Percentiles rank a stretch among this genome's conserved stretches.
phyloP scores from a whole-genome alignment of 2,113 vertebrate genomes.

The Microcebus griseorufus region DNA sequence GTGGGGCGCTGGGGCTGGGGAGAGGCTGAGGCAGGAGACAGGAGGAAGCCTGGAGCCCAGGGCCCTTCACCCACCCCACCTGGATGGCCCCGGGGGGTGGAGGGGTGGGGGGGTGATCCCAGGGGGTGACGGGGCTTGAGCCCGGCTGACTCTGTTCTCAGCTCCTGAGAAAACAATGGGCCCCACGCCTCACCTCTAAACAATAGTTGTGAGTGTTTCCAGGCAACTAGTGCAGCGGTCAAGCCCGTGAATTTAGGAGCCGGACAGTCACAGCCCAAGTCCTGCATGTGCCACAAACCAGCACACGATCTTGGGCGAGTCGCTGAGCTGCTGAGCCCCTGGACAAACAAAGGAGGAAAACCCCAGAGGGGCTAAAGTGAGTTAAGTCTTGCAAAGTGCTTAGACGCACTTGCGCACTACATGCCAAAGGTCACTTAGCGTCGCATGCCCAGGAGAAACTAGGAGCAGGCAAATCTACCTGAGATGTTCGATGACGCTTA shows the following conservation, averaged over 20 bases:
- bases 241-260: neutral
- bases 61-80: neutral
- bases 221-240: neutral
- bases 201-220: neutral
- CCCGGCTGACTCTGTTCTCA: neutral
- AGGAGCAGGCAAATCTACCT: neutral
- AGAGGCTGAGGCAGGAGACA: neutral
- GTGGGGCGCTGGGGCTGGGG: no score
- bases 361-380: neutral
- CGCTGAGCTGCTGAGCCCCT: neutral
- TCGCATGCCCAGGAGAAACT: neutral
- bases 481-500: neutral
- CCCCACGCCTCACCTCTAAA: neutral
- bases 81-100: no score
- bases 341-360: neutral
- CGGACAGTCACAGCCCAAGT: neutral
- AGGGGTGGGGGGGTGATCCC: neutral
- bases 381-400: neutral
- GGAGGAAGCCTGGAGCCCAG: neutral
- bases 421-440: accelerated
- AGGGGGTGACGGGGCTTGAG: neutral
- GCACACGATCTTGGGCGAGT: neutral
- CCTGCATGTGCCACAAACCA: neutral
- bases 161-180: neutral
- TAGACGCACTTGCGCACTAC: accelerated